These are phyloP conservation scores for Molossus alvarezi DNA, from an alignment of 2,797 vertebrate genomes.

Conservation along the genomic window DNA sequence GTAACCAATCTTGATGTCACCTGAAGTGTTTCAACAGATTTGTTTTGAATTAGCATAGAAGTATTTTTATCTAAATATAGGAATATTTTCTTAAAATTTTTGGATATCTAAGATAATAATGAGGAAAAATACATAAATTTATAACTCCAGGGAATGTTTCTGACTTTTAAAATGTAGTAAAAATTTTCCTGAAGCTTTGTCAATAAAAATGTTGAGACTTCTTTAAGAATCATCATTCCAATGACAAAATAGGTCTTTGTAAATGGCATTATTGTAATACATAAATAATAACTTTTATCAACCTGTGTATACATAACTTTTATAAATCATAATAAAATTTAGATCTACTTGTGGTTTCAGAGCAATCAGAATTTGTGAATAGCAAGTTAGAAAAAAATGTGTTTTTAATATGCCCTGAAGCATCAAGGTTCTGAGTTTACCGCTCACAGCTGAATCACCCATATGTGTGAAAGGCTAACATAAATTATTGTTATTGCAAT, in stretches of 20 bases:
- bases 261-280: conserved; percentile 50
- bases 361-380: conserved; percentile 15
- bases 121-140: neutral
- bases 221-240: neutral
- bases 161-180: conserved; percentile 42
- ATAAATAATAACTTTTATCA: conserved; percentile 25
- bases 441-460: neutral
- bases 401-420: neutral
- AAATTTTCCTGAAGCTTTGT: neutral
- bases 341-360: neutral
- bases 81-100: neutral
- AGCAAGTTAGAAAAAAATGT: neutral
- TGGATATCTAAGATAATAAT: conserved; percentile 12
- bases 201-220: conserved; percentile 15
- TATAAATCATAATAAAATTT: conserved; percentile 48
- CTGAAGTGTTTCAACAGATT: neutral
- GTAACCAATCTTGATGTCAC: neutral
- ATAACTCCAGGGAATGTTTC: neutral
- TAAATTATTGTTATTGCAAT: neutral
- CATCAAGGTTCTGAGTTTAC: neutral
- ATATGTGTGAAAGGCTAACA: neutral
- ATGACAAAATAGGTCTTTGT: neutral
- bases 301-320: neutral
- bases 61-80: neutral
- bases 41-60: neutral